Percentiles rank a stretch among this genome's conserved stretches.
Evolutionary conservation across 2,797 vertebrate species (phyloP).

Genomic region (Poecilia gillii): DNA sequence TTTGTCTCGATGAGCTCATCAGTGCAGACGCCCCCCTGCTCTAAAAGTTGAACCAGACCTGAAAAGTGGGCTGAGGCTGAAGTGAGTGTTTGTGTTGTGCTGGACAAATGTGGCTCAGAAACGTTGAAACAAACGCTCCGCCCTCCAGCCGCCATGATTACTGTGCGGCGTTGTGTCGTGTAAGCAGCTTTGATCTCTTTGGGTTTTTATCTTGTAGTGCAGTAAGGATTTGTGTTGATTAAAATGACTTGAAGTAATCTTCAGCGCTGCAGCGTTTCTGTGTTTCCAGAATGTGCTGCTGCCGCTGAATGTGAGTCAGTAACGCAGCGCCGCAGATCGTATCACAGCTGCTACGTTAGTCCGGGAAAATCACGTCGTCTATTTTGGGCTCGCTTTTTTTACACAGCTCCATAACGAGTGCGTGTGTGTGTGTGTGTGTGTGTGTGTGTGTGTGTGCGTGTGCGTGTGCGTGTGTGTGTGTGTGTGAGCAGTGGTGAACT

Average conservation of each 20-base stretch:
- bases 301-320: constrained; percentile 11
- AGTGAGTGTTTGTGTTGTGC: not conserved
- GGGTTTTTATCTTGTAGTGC: constrained; percentile 6
- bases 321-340: constrained; percentile 31
- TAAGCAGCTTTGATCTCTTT: constrained; percentile 22
- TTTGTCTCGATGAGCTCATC: not conserved
- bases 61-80: not conserved
- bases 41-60: not conserved
- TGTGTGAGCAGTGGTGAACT: constrained; percentile 36
- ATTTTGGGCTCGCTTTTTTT: constrained; percentile 37
- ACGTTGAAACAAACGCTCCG: not conserved
- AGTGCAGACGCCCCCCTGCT: not conserved
- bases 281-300: not conserved
- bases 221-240: constrained; percentile 19
- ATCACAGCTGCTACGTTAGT: constrained; percentile 31
- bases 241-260: constrained; percentile 23
- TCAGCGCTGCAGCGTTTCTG: not conserved
- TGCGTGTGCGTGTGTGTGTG: not conserved
- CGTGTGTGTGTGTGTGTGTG: too few species aligned
- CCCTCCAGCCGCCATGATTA: not conserved
- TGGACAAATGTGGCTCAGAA: not conserved
- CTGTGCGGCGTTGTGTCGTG: constrained; percentile 12
- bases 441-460: too few species aligned
- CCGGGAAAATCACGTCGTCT: constrained; percentile 38
- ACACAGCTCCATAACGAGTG: constrained; percentile 26